Base-by-base conservation (phyloP, 1,140 invertebrate genomes). In the Drosophila sulfurigaster region DNA sequence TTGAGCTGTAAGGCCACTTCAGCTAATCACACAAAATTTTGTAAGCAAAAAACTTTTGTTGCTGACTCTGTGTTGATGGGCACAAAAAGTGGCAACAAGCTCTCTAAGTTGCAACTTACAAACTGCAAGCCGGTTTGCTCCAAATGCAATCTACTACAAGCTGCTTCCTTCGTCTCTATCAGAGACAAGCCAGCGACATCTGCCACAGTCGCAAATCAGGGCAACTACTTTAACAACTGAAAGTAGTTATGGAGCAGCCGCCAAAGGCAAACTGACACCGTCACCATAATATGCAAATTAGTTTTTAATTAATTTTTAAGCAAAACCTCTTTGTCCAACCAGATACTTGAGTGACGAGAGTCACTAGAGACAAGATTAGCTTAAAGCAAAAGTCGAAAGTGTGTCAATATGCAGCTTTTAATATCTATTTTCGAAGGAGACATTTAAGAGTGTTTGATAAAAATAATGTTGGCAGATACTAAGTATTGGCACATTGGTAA, bases 241-340 rank as follows among this genome's bases (percentile, higher is more conserved):
- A 57, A 58, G 63, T 51, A 45, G 32, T 67, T 59, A 25, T 56
- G 13, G 49, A 6, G 41, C 3, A 28, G 43, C 43, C 16, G 20
- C 46, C 52, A 38, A 64, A 52, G 73, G 52, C 59, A 49, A 52
- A 20, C 73, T 65, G 54, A 64, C 58, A 54, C 66, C 58, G 60
- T 13, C 45, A 58, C 52, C 59, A 75, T 70, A 52, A 64, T 71
- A 54, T 28, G 38, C 51, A 76, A 76, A 76, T 72, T 76, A 72
- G 73, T 76, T 76, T 72, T 65, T 65, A 76, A 76, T 76, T 72
- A 65, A 76, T 76, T 65, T 56, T 43, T 45, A 54, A 66, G 52
- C 45, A 67, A 11, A 60, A 46, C 10, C 15, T 71, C 46, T 63
- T 70, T 38, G 43, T 43, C 20, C 15, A 58, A 16, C 15, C 35